These are phyloP conservation scores for Cetonia aurata DNA, from an alignment of 2,888 invertebrate genomes.

Conservation along the genomic window DNA sequence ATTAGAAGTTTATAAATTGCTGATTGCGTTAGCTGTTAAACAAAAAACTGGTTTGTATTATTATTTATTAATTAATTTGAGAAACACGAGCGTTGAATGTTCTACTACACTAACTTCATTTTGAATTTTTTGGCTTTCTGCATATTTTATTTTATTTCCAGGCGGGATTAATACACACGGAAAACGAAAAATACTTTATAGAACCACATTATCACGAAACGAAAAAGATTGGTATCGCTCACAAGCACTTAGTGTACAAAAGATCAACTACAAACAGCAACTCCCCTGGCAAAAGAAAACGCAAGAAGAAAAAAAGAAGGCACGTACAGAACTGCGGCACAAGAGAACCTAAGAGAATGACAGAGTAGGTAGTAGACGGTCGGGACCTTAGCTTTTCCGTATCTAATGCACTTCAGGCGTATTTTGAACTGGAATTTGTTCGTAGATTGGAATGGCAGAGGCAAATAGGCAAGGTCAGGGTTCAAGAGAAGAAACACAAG, in stretches of 20 bases:
- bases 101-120: not conserved
- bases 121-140: not conserved
- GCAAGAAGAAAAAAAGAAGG: conserved; percentile 68
- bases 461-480: conserved; percentile 67
- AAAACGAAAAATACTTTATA: conserved; percentile 78
- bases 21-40: too few species aligned
- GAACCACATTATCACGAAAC: conserved; percentile 73
- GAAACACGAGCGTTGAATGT: too few species aligned
- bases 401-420: conserved; percentile 23
- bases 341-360: conserved; percentile 68
- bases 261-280: conserved; percentile 72
- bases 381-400: conserved; percentile 2
- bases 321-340: conserved; percentile 72
- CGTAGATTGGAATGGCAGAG: conserved; percentile 73
- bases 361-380: conserved; percentile 60
- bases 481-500: conserved; percentile 65
- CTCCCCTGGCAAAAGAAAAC: conserved; percentile 59
- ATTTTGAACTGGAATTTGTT: conserved; percentile 34
- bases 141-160: conserved; percentile 61
- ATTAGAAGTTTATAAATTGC: too few species aligned
- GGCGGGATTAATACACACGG: conserved; percentile 78
- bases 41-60: too few species aligned
- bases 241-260: conserved; percentile 78
- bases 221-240: conserved; percentile 65
- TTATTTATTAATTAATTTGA: too few species aligned